Conservation (phyloP, 2,888 invertebrate species). For the Stratiomys singularior region DNA sequence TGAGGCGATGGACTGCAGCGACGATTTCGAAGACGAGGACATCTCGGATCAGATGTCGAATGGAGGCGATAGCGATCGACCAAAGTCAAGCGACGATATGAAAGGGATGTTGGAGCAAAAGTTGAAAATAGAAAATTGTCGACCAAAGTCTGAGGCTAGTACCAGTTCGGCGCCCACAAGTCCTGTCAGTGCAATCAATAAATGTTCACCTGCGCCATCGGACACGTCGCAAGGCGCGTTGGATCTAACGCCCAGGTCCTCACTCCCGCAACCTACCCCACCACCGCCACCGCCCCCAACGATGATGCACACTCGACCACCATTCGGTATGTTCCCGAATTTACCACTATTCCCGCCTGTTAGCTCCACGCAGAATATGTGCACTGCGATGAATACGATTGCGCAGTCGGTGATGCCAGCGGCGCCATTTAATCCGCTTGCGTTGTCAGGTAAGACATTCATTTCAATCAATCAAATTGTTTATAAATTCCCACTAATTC, state of each 20-base stretch:
- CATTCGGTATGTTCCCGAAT: slow-evolving; percentile 65
- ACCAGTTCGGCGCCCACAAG: slow-evolving; percentile 61
- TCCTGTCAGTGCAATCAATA: slow-evolving; percentile 57
- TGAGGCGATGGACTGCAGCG: slow-evolving; percentile 65
- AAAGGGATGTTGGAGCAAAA: slow-evolving; percentile 64
- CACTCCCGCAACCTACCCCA: slow-evolving; percentile 57
- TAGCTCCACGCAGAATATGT: slow-evolving; percentile 74
- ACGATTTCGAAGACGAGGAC: slow-evolving; percentile 62
- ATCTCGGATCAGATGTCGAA: slow-evolving; percentile 64
- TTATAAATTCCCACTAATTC: background rate
- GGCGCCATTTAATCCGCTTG: slow-evolving; percentile 87
- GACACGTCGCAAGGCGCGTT: slow-evolving; percentile 69
- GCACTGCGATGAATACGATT: slow-evolving; percentile 82
- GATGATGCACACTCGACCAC: slow-evolving; percentile 57
- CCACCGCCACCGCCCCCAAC: slow-evolving; percentile 53
- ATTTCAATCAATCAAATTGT: background rate
- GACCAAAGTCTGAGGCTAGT: slow-evolving; percentile 57
- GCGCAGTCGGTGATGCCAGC: slow-evolving; percentile 84
- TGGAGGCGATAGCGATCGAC: slow-evolving; percentile 60
- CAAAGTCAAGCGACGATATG: slow-evolving; percentile 63
- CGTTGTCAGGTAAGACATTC: slow-evolving; percentile 71
- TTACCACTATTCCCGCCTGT: slow-evolving; percentile 65
- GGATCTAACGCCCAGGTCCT: slow-evolving; percentile 69
- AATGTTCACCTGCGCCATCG: slow-evolving; percentile 65
- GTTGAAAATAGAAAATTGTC: slow-evolving; percentile 61